Evolutionary conservation across 2,797 vertebrate species (phyloP), one percentile per base, ranked within the genome.

Genomic region (Heterohyrax brucei): DNA sequence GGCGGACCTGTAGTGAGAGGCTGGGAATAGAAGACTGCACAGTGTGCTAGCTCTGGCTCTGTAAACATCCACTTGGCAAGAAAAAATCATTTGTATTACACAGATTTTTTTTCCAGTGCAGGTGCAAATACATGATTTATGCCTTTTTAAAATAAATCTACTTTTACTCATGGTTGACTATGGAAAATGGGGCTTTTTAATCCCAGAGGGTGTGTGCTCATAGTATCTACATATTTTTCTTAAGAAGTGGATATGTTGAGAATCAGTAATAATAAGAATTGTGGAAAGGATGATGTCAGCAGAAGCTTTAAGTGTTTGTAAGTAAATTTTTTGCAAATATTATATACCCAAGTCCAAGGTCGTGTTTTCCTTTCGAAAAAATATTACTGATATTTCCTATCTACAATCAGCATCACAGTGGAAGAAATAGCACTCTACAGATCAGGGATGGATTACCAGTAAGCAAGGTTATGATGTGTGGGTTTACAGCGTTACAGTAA

Each of bases 81-180:
- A 95, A 90, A 30, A 94, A 85, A 93, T 76, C 48, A 87, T 95
- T 93, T 94, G 62, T 89, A 95, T 79, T 78, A 68, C 59, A 28
- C 39, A 96, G 85, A 48, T 78, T 72, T 86, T 86, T 94, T 94
- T 86, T 86, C 89, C 77, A 53, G 70, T 70, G 83, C 96, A 95
- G 93, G 94, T 96, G 91, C 88, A 95, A 96, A 96, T 92, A 46
- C 61, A 95, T 95, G 93, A 96, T 97, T 95, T 95, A 97, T 95
- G 46, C 33, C 73, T 59, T 92, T 94, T 78, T 82, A 96, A 68
- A 93, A 66, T 89, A 93, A 96, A 96, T 93, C 82, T 78, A 89
- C 70, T 46, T 96, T 96, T 97, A 96, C 28, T 93, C 91, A 78
- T 93, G 81, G 72, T 30, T 78, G 62, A 89, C 72, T 68, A 66